These are phyloP conservation scores for Moxostoma hubbsi DNA, from an alignment of 2,797 vertebrate species.

Conservation along the genomic window DNA sequence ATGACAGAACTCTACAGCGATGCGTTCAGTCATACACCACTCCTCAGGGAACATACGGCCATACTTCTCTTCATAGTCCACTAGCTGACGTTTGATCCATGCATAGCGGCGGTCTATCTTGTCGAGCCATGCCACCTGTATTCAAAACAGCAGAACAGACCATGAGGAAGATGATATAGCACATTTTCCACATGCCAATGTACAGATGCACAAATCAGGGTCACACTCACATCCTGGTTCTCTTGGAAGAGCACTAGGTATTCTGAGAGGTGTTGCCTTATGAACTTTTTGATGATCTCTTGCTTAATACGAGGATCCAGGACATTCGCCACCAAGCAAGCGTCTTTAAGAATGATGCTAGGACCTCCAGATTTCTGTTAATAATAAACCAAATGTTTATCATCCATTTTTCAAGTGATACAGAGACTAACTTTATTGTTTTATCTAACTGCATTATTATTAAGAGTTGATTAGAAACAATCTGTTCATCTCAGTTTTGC, in stretches of 20 bases:
- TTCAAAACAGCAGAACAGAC: neutral
- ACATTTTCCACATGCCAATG: neutral
- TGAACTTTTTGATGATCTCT: constrained; percentile 99
- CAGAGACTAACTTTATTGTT: neutral
- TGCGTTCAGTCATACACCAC: constrained; percentile 97
- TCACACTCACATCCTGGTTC: constrained; percentile 93
- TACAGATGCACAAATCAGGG: neutral
- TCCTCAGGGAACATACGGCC: constrained; percentile 94
- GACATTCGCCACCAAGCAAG: constrained; percentile 94
- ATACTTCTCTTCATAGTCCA: constrained; percentile 98
- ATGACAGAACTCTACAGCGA: constrained; percentile 96
- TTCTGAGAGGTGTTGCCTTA: constrained; percentile 95
- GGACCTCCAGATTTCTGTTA: constrained; percentile 90
- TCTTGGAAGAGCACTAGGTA: constrained; percentile 98
- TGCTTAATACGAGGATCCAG: constrained; percentile 96
- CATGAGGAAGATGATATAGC: neutral
- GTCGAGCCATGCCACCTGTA: constrained; percentile 93
- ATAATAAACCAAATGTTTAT: neutral
- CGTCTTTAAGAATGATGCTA: constrained; percentile 95
- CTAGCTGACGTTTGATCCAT: constrained; percentile 96
- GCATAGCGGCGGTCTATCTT: constrained; percentile 97
- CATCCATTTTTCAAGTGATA: neutral
- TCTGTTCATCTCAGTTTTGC: neutral
- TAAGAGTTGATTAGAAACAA: neutral
- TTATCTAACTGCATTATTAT: neutral